phyloP scores from a whole-genome alignment of 2,888 invertebrate species.

The Lamellibrachia satsuma region DNA sequence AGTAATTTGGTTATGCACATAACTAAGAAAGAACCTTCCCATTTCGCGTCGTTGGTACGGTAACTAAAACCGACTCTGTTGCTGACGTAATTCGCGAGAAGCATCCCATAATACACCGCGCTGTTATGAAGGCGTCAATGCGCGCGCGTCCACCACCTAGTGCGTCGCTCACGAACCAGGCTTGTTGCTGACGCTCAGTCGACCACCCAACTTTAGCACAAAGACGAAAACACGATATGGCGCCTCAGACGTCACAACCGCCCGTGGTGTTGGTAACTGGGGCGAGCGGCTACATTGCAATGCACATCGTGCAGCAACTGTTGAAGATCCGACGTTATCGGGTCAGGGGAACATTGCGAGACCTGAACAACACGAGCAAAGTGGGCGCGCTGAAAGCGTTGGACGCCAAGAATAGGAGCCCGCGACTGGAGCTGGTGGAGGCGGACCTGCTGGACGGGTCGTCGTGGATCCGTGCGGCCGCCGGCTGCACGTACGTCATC shows the following conservation, averaged over 20 bases:
- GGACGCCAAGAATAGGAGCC: constrained; percentile 61
- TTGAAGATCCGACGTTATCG: constrained; percentile 65
- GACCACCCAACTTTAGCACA: background rate
- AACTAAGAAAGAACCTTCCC: background rate
- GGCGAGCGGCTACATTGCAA: constrained; percentile 68
- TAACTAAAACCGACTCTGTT: background rate
- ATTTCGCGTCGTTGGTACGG: background rate
- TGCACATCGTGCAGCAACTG: constrained; percentile 68
- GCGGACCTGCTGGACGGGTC: constrained; percentile 51
- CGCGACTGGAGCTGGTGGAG: constrained; percentile 67
- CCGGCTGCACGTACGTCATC: constrained; percentile 65
- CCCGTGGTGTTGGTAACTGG: constrained; percentile 68
- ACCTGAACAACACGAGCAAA: constrained; percentile 59
- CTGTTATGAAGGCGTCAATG: background rate
- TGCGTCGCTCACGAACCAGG: background rate
- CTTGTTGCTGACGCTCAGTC: background rate
- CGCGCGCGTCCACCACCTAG: background rate
- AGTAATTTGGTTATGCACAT: background rate
- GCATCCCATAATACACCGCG: background rate
- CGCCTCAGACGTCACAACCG: background rate
- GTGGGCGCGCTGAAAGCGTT: constrained; percentile 58
- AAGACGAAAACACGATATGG: background rate
- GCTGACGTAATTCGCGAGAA: background rate
- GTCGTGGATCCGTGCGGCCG: constrained; percentile 43
- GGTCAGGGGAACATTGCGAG: constrained; percentile 68